These are phyloP conservation scores for Strigamia maritima DNA, from an alignment of 2,888 invertebrate genomes.

Conservation along the genomic window DNA sequence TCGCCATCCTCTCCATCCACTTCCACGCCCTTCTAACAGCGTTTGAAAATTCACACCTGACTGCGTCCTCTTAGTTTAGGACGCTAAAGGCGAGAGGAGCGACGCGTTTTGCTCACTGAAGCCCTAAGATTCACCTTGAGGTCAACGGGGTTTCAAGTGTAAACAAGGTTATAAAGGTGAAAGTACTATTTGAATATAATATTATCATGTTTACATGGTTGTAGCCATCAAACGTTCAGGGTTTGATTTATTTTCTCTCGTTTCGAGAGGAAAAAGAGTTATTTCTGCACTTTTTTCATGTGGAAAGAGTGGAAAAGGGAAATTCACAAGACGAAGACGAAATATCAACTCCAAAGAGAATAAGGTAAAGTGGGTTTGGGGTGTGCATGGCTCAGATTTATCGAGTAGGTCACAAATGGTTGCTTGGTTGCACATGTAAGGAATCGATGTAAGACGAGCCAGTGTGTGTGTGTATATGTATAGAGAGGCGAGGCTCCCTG, in stretches of 20 bases:
- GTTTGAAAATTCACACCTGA: slow-evolving; percentile 24
- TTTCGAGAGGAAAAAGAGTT: no score
- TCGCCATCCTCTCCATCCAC: background rate
- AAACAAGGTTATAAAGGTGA: slow-evolving; percentile 14
- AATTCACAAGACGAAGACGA: background rate
- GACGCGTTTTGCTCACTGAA: slow-evolving; percentile 8
- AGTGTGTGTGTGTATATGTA: slow-evolving; percentile 14
- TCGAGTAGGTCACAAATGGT: slow-evolving; percentile 24
- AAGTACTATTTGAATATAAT: slow-evolving; percentile 7
- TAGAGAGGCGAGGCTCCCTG: background rate
- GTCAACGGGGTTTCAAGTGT: slow-evolving; percentile 1
- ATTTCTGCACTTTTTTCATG: background rate
- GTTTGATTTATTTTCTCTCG: background rate
- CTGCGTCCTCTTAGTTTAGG: background rate
- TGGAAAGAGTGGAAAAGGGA: background rate
- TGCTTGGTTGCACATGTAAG: slow-evolving; percentile 19
- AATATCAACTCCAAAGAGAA: background rate
- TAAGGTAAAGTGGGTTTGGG: slow-evolving; percentile 1
- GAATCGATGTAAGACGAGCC: slow-evolving; percentile 20
- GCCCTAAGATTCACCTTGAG: background rate
- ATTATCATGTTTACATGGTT: background rate
- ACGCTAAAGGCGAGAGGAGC: background rate
- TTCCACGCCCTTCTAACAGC: background rate
- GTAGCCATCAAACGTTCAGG: background rate
- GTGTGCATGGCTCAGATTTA: slow-evolving; percentile 20